Conservation (phyloP, 2,797 vertebrate species). For the Chrosomus eos region DNA sequence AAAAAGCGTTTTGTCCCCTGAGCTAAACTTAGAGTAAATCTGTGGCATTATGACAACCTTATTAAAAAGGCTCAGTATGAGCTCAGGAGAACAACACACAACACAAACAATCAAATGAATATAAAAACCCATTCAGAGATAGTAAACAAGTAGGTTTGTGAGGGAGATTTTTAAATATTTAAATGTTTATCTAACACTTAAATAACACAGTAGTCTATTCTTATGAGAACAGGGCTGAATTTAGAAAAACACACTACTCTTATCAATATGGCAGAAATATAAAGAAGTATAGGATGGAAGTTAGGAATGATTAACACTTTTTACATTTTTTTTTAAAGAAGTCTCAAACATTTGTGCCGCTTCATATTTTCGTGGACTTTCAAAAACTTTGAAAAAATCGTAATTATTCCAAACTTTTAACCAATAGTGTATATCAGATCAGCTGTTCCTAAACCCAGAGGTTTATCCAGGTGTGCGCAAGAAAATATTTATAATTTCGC, state of each 20-base stretch:
- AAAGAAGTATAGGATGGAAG: not conserved
- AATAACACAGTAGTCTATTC: not conserved
- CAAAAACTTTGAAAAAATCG: not conserved
- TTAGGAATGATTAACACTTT: not conserved
- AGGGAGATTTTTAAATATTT: not conserved
- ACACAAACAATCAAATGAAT: not conserved
- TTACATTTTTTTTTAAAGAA: not conserved
- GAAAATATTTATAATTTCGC: too few relatives aligned
- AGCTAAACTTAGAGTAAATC: slow-evolving; percentile 25
- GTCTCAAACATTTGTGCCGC: not conserved
- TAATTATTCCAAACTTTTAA: not conserved
- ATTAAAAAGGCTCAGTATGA: slow-evolving; percentile 1
- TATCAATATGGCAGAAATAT: not conserved
- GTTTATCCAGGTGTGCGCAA: not conserved
- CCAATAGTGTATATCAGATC: not conserved
- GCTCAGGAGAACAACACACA: not conserved
- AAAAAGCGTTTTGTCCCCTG: not conserved
- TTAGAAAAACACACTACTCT: not conserved
- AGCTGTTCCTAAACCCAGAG: not conserved
- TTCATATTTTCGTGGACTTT: not conserved
- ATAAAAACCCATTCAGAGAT: not conserved
- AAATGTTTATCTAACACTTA: not conserved
- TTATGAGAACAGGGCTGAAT: not conserved
- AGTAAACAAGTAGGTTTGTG: not conserved
- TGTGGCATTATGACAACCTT: slow-evolving; percentile 8